Evolutionary conservation across 2,888 invertebrate species (phyloP), one percentile per base, ranked within the genome.

Genomic region (Cabera pusaria): DNA sequence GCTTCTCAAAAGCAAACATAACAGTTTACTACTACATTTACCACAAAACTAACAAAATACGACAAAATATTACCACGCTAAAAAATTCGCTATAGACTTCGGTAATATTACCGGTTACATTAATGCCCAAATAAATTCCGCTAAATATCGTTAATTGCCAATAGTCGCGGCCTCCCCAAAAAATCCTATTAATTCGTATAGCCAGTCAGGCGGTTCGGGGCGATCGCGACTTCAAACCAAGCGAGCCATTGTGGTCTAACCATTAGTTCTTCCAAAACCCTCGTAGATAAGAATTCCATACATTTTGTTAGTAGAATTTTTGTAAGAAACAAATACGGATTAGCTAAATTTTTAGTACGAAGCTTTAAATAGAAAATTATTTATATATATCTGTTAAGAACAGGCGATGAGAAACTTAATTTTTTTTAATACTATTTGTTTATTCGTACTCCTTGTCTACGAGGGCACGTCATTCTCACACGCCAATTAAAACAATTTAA

Each of bases 41-140:
- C 73, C 68, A 80, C 69, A 72, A 76, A 77, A 78, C 73, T 76
- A 83, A 81, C 76, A 70, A 63, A 75, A 79, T 67, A 68, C 72
- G 72, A 67, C 66, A 70, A 73, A 78, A 69, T 69, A 63, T 76
- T 81, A 83, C 75, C 72, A 82, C 76, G 72, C 84, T 80, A 83
- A 85, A 85, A 77, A 86, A 82, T 87, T 87, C 72, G 72, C 86
- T 87, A 86, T 64, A 49, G 70, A 77, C 52, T 51, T 23, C 70
- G 65, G 74, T 60, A 68, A 64, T 65, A 59, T 10, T 40, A 68
- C 67, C 64, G 62, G 62, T 18, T 64, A 70, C 56, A 63, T 52
- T 54, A 40, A 64, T 61, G 67, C 74, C 71, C 72, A 80, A 53
- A 50, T 41, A 41, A 50, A 40, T 50, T 53, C 35, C 44, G 44